Conservation (phyloP, 2,113 vertebrate genomes). For the Leucopsar rothschildi region DNA sequence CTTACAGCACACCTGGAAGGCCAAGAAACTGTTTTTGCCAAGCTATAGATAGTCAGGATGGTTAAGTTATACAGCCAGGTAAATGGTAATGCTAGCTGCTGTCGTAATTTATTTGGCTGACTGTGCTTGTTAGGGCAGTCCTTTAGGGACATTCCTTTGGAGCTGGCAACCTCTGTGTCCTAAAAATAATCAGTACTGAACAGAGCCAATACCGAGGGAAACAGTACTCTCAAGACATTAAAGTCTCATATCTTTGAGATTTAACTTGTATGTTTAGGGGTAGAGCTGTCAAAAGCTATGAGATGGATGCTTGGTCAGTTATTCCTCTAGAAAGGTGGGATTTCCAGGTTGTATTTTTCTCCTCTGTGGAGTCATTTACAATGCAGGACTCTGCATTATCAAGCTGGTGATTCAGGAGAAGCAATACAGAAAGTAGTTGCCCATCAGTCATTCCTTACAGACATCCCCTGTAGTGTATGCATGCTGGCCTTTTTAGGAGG, state of each 20-base stretch:
- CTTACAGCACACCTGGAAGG: constrained; percentile 17
- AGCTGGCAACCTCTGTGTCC: background rate
- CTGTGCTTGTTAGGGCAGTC: background rate
- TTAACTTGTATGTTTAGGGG: background rate
- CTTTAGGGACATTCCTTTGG: constrained; percentile 1
- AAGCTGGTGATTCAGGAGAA: constrained; percentile 1
- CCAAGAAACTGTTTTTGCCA: background rate
- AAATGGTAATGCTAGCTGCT: background rate
- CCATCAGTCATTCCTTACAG: constrained; percentile 43
- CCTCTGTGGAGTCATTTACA: background rate
- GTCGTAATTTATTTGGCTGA: constrained; percentile 3
- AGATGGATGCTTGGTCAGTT: background rate
- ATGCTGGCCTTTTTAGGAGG: constrained; percentile 4
- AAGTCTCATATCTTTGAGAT: background rate
- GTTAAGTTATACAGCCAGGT: background rate
- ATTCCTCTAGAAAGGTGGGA: background rate
- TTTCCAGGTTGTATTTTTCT: background rate
- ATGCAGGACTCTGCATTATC: background rate
- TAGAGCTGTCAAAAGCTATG: background rate
- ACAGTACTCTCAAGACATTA: background rate
- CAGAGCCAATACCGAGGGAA: background rate
- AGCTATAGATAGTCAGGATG: background rate
- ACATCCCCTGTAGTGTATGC: background rate
- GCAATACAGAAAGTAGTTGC: background rate
- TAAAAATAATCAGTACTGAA: background rate